Base-by-base conservation (phyloP, 2,888 invertebrate genomes). In the Watsonalla cultraria region DNA sequence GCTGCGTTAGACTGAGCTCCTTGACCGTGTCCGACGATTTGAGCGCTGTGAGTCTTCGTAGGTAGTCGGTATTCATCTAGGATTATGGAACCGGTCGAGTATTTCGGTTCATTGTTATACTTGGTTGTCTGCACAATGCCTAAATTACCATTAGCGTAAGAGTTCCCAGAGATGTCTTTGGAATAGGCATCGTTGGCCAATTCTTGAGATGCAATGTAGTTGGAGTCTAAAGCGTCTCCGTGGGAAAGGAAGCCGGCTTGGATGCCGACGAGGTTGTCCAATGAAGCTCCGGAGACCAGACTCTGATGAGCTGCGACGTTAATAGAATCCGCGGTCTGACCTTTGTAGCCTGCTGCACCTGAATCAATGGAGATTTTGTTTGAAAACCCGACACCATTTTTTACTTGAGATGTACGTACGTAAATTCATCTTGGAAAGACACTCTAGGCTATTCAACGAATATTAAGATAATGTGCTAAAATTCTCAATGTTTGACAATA, bases 291-390 rank as follows among this genome's bases (percentile, higher is more conserved):
- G 1, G 91, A 91, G 7, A 80, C 74, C 7, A 91, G 70, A 54
- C 90, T 90, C 55, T 90, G 84, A 62, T 91, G 91, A 47, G 82
- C 91, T 0, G 91, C 91, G 0, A 91, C 78, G 68, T 91, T 91
- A 13, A 91, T 76, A 0, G 87, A 76, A 51, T 91, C 86, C 0
- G 90, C 91, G 34, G 91, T 88, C 61, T 88, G 83, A 0, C 91
- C 91, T 58, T 84, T 80, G 72, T 82, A 91, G 5, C 90, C 90
- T 42, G 83, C 78, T 53, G 89, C 86, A 53, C 91, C 91, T 91
- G 76, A 49, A 78, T 70, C 24, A 46, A 5, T 13, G 51, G 4
- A 34, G 5, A 2, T 24, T 24, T 1, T 24, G 2, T 24, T 24
- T 24, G 24, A 24, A 24, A 24, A 24, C 24, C 24, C 24, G 4